Evolutionary conservation across 2,797 vertebrate species (phyloP), one percentile per base, ranked within the genome.

Genomic region (Danio albolineatus): DNA sequence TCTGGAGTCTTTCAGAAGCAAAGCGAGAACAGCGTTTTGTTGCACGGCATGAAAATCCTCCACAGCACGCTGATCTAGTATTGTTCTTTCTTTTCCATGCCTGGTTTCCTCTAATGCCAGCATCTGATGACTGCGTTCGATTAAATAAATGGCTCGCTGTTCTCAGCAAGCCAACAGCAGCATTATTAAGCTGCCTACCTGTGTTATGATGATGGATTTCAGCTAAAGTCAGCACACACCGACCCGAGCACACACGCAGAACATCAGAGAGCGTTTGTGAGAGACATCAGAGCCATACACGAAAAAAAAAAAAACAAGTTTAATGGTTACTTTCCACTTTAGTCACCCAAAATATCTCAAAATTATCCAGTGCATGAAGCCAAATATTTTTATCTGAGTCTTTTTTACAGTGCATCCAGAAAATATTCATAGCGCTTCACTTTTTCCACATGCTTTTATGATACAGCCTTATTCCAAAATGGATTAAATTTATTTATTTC

Each of bases 141-240:
- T 90, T 91, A 89, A 91, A 92, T 90, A 90, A 91, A 92, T 90
- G 91, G 85, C 83, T 82, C 75, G 48, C 82, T 90, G 88, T 89
- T 86, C 90, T 89, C 90, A 41, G 84, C 74, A 86, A 89, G 90
- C 87, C 88, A 86, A 87, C 74, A 83, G 84, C 86, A 79, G 79
- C 67, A 83, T 92, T 92, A 92, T 92, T 92, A 92, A 92, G 89
- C 88, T 92, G 91, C 90, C 91, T 92, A 87, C 91, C 90, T 90
- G 87, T 87, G 86, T 92, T 92, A 91, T 60, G 70, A 92, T 92
- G 92, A 93, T 91, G 90, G 88, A 93, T 92, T 86, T 91, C 84
- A 84, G 72, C 78, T 76, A 89, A 90, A 90, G 83, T 84, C 83
- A 89, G 83, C 13, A 4, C 1, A 80, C 77, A 82, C 76, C 83